Evolutionary conservation across 2,113 vertebrate genomes (phyloP), one percentile per base, ranked within the genome.

Genomic region (Empidonax traillii): DNA sequence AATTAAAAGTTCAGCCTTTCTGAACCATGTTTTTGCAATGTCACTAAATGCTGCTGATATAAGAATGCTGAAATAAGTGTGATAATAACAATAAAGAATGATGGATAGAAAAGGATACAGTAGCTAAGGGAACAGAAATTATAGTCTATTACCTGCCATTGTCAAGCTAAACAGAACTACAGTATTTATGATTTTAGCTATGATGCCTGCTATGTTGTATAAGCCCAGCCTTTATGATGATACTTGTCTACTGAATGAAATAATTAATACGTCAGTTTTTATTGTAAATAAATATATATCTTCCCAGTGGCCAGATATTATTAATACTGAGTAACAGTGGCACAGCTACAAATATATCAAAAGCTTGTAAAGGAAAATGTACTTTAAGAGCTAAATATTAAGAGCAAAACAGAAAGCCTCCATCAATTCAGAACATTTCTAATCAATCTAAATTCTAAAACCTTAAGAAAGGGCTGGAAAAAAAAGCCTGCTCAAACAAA

Each of bases 1-100:
- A 98, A 98, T 98, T 98, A 98, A 97, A 98, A 98, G 98, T 98
- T 98, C 97, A 96, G 96, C 95, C 93, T 97, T 97, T 96, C 92
- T 97, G 96, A 97, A 95, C 93, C 56, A 3, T 58, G 85, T 97
- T 97, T 97, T 93, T 21, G 3, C 96, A 96, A 73, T 96, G 96
- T 97, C 97, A 97, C 93, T 80, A 98, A 98, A 97, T 89, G 87
- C n/a, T 68, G 94, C 96, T 95, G 93, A 97, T 97, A 98, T 12
- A 97, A 95, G 91, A 96, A 97, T 93, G 97, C 94, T 96, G 96
- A 97, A 98, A 97, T 96, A 95, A 81, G 46, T 91, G 69, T 68
- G 89, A 97, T 95, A 96, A 93, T 96, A 96, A 92, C 93, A 97
- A 94, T 95, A 97, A 98, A 98, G 92, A 96, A 93, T 71, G 81